These are phyloP conservation scores for Hemicentrotus pulcherrimus DNA, from an alignment of 35 echinoderm and acorn worm genomes.

Conservation along the genomic window DNA sequence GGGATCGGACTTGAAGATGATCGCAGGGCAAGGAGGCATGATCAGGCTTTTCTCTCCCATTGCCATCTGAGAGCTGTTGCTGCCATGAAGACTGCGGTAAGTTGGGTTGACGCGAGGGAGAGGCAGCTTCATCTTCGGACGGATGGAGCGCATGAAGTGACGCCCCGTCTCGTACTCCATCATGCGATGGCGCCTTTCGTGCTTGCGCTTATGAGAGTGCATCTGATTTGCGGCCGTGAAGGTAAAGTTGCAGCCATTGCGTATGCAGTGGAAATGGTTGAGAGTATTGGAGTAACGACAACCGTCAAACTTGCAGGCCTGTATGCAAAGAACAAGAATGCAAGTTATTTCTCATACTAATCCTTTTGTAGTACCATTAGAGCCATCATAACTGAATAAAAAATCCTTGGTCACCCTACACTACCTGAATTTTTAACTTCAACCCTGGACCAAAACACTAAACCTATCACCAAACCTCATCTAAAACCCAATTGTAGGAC, in stretches of 20 bases:
- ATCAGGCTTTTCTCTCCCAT: slow-evolving; percentile 15
- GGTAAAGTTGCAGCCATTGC: slow-evolving; percentile 88
- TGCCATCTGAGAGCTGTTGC: neutral
- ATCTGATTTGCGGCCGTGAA: slow-evolving; percentile 99
- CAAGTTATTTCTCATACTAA: neutral
- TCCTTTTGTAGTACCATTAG: too few species aligned
- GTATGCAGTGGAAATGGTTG: slow-evolving; percentile 99
- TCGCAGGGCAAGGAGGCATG: slow-evolving; percentile 25
- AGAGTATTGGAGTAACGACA: slow-evolving; percentile 94
- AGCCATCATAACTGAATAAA: too few species aligned
- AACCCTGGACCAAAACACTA: neutral
- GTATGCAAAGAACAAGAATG: slow-evolving; percentile 43
- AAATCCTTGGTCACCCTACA: too few species aligned
- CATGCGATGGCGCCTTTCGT: slow-evolving; percentile 91
- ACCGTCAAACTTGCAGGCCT: slow-evolving; percentile 87
- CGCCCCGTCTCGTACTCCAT: slow-evolving; percentile 85
- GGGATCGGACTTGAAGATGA: slow-evolving; percentile 51
- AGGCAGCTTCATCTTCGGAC: slow-evolving; percentile 51
- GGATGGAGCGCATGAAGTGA: slow-evolving; percentile 62
- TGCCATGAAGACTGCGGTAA: neutral
- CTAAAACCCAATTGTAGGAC: too few species aligned
- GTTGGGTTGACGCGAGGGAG: slow-evolving; percentile 37
- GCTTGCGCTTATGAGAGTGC: slow-evolving; percentile 97
- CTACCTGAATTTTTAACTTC: neutral
- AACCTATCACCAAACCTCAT: neutral